phyloP scores from a whole-genome alignment of 1,140 invertebrate species.

The Drosophila athabasca region DNA sequence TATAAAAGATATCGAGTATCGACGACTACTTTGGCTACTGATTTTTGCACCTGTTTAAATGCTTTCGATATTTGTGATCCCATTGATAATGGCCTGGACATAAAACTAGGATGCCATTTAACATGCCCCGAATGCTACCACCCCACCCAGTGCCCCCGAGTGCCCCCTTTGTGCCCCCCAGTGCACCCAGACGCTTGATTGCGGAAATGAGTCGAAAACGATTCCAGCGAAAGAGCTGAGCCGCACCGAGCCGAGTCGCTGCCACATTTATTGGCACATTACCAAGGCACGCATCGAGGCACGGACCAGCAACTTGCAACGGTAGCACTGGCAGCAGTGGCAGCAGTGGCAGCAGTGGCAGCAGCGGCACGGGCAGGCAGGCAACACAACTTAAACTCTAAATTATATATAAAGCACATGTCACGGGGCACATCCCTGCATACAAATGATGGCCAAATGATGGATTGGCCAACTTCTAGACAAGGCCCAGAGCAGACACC shows the following conservation, averaged over 20 bases:
- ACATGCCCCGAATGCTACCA: too few species aligned
- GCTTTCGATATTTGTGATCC: slow-evolving; percentile 65
- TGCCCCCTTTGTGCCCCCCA: background rate
- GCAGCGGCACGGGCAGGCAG: slow-evolving; percentile 40
- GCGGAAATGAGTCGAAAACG: slow-evolving; percentile 71
- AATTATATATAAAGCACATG: slow-evolving; percentile 83
- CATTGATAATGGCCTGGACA: slow-evolving; percentile 75
- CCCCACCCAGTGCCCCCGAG: too few species aligned
- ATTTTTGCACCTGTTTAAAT: slow-evolving; percentile 78
- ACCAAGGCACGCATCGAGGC: slow-evolving; percentile 62
- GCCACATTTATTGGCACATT: slow-evolving; percentile 50
- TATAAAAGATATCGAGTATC: slow-evolving; percentile 69
- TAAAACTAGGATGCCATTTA: slow-evolving; percentile 75
- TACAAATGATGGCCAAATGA: slow-evolving; percentile 65
- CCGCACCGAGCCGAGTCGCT: too few species aligned
- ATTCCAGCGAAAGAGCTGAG: slow-evolving; percentile 65
- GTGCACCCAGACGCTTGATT: slow-evolving; percentile 25
- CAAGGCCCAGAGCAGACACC: slow-evolving; percentile 59
- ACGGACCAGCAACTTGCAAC: slow-evolving; percentile 46
- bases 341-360: slow-evolving; percentile 56
- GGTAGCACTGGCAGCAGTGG: slow-evolving; percentile 54
- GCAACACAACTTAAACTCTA: slow-evolving; percentile 53
- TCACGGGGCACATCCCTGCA: slow-evolving; percentile 73
- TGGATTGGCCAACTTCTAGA: slow-evolving; percentile 68
- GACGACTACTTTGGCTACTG: slow-evolving; percentile 57